phyloP scores from a whole-genome alignment of 2,888 invertebrate genomes.

The Sarcophaga rosellei region DNA sequence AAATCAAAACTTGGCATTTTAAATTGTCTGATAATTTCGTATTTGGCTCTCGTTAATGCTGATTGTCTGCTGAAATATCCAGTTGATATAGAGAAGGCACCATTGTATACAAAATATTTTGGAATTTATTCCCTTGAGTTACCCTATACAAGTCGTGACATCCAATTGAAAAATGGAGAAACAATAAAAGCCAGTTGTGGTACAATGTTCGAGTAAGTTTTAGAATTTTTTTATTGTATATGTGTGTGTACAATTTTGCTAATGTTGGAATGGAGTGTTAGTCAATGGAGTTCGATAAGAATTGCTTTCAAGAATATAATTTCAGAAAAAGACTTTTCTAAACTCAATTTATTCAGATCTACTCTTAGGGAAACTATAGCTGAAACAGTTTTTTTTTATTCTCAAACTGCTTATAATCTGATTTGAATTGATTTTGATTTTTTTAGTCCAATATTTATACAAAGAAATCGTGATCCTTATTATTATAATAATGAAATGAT shows the following conservation, averaged over 20 bases:
- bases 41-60: not conserved
- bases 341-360: too few relatives aligned
- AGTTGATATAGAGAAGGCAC: not conserved
- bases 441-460: too few relatives aligned
- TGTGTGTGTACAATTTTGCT: too few relatives aligned
- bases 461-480: not conserved
- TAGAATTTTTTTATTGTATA: not conserved
- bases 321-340: too few relatives aligned
- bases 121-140: slow-evolving; percentile 22
- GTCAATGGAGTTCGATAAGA: too few relatives aligned
- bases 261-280: too few relatives aligned
- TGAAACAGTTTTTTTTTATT: too few relatives aligned
- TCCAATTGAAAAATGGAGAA: slow-evolving; percentile 8
- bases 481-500: not conserved
- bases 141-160: slow-evolving; percentile 18
- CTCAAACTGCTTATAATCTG: too few relatives aligned
- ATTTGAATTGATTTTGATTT: too few relatives aligned
- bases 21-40: not conserved
- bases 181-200: slow-evolving; percentile 4
- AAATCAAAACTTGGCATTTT: not conserved
- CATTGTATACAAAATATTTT: slow-evolving; percentile 30
- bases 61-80: slow-evolving; percentile 30
- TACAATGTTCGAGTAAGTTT: slow-evolving; percentile 33
- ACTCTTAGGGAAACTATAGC: too few relatives aligned
- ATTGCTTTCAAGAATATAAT: too few relatives aligned